These are phyloP conservation scores for Caloenas nicobarica DNA, from an alignment of 2,113 vertebrate genomes.

Conservation along the genomic window DNA sequence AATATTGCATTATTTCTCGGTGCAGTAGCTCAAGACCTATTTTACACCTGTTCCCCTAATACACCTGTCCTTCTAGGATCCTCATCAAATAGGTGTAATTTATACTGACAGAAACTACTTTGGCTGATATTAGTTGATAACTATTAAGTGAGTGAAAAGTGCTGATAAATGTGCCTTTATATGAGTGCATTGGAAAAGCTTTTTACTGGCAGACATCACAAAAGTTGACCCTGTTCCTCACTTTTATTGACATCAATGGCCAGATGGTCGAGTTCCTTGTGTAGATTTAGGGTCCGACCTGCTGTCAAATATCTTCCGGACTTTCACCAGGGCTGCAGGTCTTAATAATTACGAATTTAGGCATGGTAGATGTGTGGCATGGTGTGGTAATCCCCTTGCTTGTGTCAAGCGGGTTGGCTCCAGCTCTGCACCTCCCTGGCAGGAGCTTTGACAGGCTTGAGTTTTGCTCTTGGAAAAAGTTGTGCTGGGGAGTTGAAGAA, in stretches of 20 bases:
- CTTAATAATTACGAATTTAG: not conserved
- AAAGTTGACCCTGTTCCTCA: not conserved
- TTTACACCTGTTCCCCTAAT: not conserved
- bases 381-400: not conserved
- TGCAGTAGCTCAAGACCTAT: not conserved
- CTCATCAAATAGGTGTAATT: not conserved
- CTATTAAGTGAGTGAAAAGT: not conserved
- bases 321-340: not conserved
- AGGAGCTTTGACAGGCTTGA: not conserved
- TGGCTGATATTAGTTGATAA: not conserved
- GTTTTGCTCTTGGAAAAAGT: slow-evolving; percentile 28
- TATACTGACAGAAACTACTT: not conserved
- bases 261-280: not conserved
- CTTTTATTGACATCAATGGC: not conserved
- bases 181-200: not conserved
- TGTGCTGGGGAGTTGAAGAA: slow-evolving; percentile 8
- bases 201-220: not conserved
- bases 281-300: not conserved
- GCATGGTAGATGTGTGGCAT: not conserved
- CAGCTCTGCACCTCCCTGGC: not conserved
- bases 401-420: not conserved
- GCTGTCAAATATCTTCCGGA: not conserved
- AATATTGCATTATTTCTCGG: not conserved
- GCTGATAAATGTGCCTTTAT: not conserved
- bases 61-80: not conserved